These are phyloP conservation scores for Drosophila flavopinicola DNA, from an alignment of 2,888 invertebrate species.

Conservation along the genomic window DNA sequence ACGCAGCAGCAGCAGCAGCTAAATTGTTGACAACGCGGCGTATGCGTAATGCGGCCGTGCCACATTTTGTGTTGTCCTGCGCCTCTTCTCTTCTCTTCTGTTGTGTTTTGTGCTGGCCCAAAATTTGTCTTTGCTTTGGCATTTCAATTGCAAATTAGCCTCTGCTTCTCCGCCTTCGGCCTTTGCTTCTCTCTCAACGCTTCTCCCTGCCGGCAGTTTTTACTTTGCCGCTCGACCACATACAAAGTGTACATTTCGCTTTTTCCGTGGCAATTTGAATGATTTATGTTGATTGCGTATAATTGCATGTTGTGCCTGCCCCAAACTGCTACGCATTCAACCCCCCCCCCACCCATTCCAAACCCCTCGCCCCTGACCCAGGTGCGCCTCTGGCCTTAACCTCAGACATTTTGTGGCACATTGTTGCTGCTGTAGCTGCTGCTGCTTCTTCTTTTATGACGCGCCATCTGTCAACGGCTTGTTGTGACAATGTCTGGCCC, in stretches of 20 bases:
- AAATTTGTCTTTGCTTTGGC: slow-evolving; percentile 69
- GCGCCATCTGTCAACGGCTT: slow-evolving; percentile 79
- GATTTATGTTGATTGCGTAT: slow-evolving; percentile 79
- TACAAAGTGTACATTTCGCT: slow-evolving; percentile 61
- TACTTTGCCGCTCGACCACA: slow-evolving; percentile 26
- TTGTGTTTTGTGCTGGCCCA: slow-evolving; percentile 18
- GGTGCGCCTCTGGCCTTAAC: slow-evolving; percentile 47
- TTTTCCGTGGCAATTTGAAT: slow-evolving; percentile 72
- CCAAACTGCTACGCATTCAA: too few relatives aligned
- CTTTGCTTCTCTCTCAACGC: background rate
- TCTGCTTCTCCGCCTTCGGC: slow-evolving; percentile 9
- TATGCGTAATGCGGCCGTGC: slow-evolving; percentile 62
- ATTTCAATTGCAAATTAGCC: slow-evolving; percentile 77
- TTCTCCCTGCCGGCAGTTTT: background rate
- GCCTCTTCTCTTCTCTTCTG: slow-evolving; percentile 2
- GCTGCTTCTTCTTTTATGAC: slow-evolving; percentile 70
- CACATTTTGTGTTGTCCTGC: slow-evolving; percentile 27
- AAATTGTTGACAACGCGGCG: slow-evolving; percentile 59
- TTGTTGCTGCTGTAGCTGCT: slow-evolving; percentile 49
- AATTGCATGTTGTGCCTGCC: slow-evolving; percentile 72
- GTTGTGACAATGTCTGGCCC: slow-evolving; percentile 53
- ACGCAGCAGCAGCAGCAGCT: slow-evolving; percentile 10
- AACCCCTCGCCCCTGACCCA: slow-evolving; percentile 1
- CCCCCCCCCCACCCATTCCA: background rate
- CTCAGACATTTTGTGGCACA: slow-evolving; percentile 66